Evolutionary conservation across 2,888 invertebrate species (phyloP), one percentile per base, ranked within the genome.

Genomic region (Aquatica leii): DNA sequence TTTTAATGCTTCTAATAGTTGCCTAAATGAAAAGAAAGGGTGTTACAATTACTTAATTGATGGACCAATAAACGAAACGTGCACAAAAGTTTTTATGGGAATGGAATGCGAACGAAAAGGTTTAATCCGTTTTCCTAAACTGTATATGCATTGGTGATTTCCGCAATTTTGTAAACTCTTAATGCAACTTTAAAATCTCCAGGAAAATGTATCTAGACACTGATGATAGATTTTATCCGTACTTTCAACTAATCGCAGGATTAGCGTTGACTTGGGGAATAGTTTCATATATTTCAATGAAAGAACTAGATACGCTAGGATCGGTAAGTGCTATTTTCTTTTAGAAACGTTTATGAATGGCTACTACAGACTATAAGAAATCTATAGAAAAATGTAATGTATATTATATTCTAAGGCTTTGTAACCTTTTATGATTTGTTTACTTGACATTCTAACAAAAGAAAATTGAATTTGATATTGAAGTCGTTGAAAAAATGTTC

Each of bases 251-350:
- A n/a, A 40, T 70, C 12, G 62, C 69, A 20, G 62, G 65, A 11
- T 54, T 57, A 20, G 62, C 67, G n/a, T 59, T 69, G 5, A 68
- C 69, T 0, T 72, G 72, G 71, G 24, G 62, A 20, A 46, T 71
- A 0, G 65, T 70, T 24, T 55, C 63, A 6, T 14, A 50, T 4
- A 53, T 70, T 8, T 46, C 62, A 4, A 65, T 71, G 24, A 54
- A 65, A 56, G 65, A 65, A 37, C 58, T 71, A 48, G 51, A 58
- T 37, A 52, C 64, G 14, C 52, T 71, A 6, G 70, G 69, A 62
- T 49, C 60, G 35, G 70, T 71, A 68, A 50, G 35, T 15, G 14
- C n/a, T 1, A 41, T 11, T 41, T n/a, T 41, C 12, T 12, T n/a
- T n/a, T n/a, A n/a, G n/a, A n/a, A n/a, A n/a, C n/a, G n/a, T n/a